A percentile compares a stretch with the other conserved stretches of the same genome.
Evolutionary conservation across 2,113 vertebrate genomes (phyloP).

Genomic region (Crocuta crocuta): DNA sequence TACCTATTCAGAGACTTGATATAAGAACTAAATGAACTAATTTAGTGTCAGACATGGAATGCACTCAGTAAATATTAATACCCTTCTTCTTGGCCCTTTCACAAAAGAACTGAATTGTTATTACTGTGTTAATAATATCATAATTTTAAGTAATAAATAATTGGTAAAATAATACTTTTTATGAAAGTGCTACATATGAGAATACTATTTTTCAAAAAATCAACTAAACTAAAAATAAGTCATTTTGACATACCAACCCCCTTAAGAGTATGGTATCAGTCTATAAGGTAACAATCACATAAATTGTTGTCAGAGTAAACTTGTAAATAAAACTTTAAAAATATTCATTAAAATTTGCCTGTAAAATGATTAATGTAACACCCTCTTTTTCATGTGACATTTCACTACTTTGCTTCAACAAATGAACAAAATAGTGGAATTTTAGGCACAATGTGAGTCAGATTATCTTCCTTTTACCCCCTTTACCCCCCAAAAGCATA

Average conservation of each 20-base stretch:
- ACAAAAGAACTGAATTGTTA: neutral
- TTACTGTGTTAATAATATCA: neutral
- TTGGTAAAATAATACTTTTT: neutral
- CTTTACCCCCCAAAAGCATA: accelerated
- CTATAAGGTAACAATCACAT: neutral
- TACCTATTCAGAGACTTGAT: neutral
- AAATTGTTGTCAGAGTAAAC: neutral
- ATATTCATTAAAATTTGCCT: neutral
- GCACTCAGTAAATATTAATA: neutral
- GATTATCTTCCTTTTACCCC: too few species aligned
- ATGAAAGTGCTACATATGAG: neutral
- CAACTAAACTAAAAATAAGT: neutral
- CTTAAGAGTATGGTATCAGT: neutral
- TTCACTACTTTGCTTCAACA: neutral
- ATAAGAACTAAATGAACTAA: neutral
- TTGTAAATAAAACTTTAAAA: neutral
- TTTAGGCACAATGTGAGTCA: accelerated
- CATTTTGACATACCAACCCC: neutral
- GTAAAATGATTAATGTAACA: neutral
- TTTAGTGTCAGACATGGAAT: neutral
- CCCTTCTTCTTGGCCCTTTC: neutral
- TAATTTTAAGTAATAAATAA: constrained; percentile 8
- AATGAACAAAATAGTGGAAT: neutral
- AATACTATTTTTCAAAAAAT: neutral
- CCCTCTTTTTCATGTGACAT: neutral